Evolutionary conservation across 2,888 invertebrate species (phyloP).

Genomic region (Pandemis cinnamomeana): DNA sequence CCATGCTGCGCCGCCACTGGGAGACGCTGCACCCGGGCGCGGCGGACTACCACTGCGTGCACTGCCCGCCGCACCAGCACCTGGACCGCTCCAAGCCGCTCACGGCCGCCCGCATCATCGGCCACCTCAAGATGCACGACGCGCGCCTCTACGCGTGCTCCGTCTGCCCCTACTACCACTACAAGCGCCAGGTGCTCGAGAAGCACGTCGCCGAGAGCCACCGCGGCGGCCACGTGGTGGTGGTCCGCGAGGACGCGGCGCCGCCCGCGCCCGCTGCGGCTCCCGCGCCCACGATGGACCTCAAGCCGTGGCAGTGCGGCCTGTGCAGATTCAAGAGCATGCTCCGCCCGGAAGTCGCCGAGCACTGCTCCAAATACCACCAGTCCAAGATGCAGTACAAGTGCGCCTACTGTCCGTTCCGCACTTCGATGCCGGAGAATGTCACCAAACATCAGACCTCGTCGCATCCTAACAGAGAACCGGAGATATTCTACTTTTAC

Average conservation of each 20-base stretch:
- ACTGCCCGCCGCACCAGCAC: slow-evolving; percentile 86
- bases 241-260: slow-evolving; percentile 67
- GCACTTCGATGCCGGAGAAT: slow-evolving; percentile 79
- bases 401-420: slow-evolving; percentile 87
- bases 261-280: slow-evolving; percentile 44
- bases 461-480: slow-evolving; percentile 79
- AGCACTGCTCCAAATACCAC: slow-evolving; percentile 86
- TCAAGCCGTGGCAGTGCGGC: slow-evolving; percentile 89
- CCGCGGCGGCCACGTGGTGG: slow-evolving; percentile 70
- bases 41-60: slow-evolving; percentile 86
- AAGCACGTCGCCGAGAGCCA: slow-evolving; percentile 87
- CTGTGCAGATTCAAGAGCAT: slow-evolving; percentile 86
- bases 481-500: slow-evolving; percentile 80
- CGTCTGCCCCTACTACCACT: slow-evolving; percentile 87
- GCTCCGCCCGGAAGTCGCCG: slow-evolving; percentile 84
- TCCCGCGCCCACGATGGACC: slow-evolving; percentile 73
- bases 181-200: slow-evolving; percentile 86
- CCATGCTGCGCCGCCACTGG: slow-evolving; percentile 89
- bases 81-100: slow-evolving; percentile 76
- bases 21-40: slow-evolving; percentile 88
- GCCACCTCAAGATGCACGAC: slow-evolving; percentile 91
- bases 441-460: slow-evolving; percentile 85
- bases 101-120: slow-evolving; percentile 86
- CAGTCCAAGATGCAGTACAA: slow-evolving; percentile 88
- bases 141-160: slow-evolving; percentile 89